Conservation (phyloP, 2,113 vertebrate species). For the Zosterops pallidus region DNA sequence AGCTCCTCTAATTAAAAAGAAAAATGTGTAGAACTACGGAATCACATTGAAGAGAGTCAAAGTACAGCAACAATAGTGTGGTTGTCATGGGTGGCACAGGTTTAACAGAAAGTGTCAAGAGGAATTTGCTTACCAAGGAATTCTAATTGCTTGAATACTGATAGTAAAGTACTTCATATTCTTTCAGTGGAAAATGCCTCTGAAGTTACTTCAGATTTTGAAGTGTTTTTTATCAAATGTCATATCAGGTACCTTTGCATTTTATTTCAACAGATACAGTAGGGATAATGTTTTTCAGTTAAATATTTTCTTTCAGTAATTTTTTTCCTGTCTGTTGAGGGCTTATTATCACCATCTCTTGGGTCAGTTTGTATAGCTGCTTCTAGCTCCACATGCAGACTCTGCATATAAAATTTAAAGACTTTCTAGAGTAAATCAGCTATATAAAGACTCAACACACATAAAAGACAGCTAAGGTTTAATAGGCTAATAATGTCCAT, state of each 20-base stretch:
- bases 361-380: not conserved
- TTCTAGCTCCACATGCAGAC: not conserved
- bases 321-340: not conserved
- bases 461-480: not conserved
- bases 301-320: not conserved
- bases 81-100: not conserved
- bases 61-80: not conserved
- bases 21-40: not conserved
- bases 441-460: not conserved
- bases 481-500: not conserved
- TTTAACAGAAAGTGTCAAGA: not conserved
- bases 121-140: not conserved
- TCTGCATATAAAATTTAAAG: not conserved
- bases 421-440: not conserved
- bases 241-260: not conserved
- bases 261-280: not conserved
- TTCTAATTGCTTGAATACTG: not conserved
- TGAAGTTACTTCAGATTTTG: not conserved
- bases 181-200: not conserved
- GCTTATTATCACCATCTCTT: not conserved
- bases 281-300: rapidly evolving
- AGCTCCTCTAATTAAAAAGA: not conserved
- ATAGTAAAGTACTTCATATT: not conserved
- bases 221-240: not conserved
- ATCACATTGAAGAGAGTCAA: not conserved